Conservation (phyloP, 1,140 invertebrate species). For the Hetaerina americana region DNA sequence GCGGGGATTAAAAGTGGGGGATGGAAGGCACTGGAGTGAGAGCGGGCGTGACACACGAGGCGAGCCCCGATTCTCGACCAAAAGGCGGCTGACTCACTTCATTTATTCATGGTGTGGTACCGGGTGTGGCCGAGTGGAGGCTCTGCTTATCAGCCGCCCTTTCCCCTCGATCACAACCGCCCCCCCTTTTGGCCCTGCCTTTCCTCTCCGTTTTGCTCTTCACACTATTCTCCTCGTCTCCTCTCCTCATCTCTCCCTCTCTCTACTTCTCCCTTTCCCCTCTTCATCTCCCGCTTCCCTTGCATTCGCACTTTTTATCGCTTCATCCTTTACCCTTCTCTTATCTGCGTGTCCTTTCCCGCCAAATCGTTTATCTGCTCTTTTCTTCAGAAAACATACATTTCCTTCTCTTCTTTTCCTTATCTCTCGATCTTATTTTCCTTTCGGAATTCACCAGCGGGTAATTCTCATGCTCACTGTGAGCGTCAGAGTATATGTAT, state of each 20-base stretch:
- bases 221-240: constrained; percentile 12
- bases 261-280: neutral
- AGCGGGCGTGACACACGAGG: neutral
- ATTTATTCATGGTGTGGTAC: neutral
- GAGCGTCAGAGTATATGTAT: no score
- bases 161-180: neutral
- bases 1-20: neutral
- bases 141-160: neutral
- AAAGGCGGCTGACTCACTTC: neutral
- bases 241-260: neutral
- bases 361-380: no score
- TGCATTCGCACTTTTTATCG: neutral
- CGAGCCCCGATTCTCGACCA: neutral
- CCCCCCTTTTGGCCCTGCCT: neutral
- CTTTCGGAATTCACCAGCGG: no score
- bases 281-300: neutral
- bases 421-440: no score
- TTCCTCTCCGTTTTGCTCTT: no score
- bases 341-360: no score
- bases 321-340: no score
- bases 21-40: neutral
- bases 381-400: no score
- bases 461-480: no score
- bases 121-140: neutral
- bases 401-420: no score